phyloP scores from a whole-genome alignment of 1,140 invertebrate genomes.

The Euglossa dilemma region DNA sequence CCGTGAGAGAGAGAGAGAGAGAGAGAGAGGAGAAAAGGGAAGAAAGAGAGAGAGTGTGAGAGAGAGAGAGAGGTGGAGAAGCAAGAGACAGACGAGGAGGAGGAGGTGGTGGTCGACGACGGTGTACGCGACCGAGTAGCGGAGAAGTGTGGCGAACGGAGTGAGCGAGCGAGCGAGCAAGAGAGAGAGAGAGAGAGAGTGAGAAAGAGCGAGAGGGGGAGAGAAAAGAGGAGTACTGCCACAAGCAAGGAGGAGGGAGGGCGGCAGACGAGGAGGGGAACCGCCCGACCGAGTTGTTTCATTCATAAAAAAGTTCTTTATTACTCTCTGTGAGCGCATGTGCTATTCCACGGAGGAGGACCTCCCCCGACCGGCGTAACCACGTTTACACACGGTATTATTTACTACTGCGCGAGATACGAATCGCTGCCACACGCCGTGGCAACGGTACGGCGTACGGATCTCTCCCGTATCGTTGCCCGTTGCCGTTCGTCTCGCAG shows the following conservation, averaged over 20 bases:
- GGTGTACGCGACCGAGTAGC: background rate
- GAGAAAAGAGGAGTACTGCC: background rate
- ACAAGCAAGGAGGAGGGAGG: background rate
- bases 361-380: conserved; percentile 69
- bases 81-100: too few relatives aligned
- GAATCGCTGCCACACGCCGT: conserved; percentile 65
- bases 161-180: conserved; percentile 21
- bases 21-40: background rate
- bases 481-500: background rate
- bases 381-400: conserved; percentile 73
- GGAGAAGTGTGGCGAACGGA: conserved; percentile 30
- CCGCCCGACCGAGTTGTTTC: conserved; percentile 77
- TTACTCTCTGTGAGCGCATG: conserved; percentile 81
- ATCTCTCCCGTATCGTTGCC: conserved; percentile 15
- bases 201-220: background rate
- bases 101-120: background rate
- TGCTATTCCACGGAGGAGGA: conserved; percentile 76
- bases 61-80: background rate
- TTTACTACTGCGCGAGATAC: conserved; percentile 69
- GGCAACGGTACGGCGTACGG: conserved; percentile 61
- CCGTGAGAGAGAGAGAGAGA: conserved; percentile 13
- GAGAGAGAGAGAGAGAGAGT: background rate
- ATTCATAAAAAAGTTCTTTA: conserved; percentile 83
- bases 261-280: conserved; percentile 46
- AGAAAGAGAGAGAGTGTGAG: too few relatives aligned